Base-by-base conservation (phyloP, 2,888 invertebrate genomes). In the Julus scandinavius region DNA sequence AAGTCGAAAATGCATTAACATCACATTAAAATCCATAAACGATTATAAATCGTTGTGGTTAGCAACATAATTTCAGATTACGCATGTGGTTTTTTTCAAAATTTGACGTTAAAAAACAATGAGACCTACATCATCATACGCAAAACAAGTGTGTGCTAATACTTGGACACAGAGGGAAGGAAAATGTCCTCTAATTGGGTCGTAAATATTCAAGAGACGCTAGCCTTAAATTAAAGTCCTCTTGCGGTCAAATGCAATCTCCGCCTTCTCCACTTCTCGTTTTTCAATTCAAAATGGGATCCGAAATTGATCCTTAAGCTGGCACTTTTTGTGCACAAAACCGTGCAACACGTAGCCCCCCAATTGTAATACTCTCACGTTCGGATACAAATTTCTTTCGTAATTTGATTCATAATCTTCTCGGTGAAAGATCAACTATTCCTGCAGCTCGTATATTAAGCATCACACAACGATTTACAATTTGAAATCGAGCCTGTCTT, bases 401-500 rank as follows among this genome's bases (percentile, higher is more conserved):
- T 63, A 63, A 63, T 63, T 63, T 63, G 63, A 63, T 63, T 63
- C 63, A 63, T 63, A 63, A 63, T 63, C 63, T 63, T 63, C 20
- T 63, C 20, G 63, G 63, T 63, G 63, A 20, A 63, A 63, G 63
- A 63, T 63, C 63, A 63, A 63, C 20, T 6, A 20, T 20, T 17
- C 20, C 6, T 20, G 20, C 15, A 17, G 7, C 63, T 63, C 63
- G 63, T 63, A 45, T 45, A 45, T 45, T 45, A 45, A 45, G 6
- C n/a, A n/a, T n/a, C n/a, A n/a, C n/a, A 6, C 41, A 45, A 45
- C 41, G n/a, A 63, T 63, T 63, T 63, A 3, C 63, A 63, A 63
- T 63, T 63, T 63, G 63, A 63, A 63, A 63, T 63, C 20, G 63
- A 63, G 54, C 54, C 9, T 54, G 58, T 58, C 58, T 58, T 58